Conservation (phyloP, 1,140 invertebrate genomes). For the Euborellia annulipes region DNA sequence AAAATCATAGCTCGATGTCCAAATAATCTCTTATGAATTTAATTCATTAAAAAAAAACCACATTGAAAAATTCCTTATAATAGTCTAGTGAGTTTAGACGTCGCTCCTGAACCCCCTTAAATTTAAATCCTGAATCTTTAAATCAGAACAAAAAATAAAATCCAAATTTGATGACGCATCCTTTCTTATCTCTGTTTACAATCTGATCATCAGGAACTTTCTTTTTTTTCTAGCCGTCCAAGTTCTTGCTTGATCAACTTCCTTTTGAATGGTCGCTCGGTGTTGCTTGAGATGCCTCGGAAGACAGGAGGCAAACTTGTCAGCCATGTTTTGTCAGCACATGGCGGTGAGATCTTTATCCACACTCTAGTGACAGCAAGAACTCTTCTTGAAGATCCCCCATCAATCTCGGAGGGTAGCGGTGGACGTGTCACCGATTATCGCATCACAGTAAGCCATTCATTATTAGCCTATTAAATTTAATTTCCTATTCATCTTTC, state of each 20-base stretch:
- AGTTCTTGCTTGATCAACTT: constrained; percentile 95
- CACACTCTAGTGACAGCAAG: constrained; percentile 73
- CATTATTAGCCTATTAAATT: too few relatives aligned
- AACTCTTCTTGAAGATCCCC: constrained; percentile 85
- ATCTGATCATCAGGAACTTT: constrained; percentile 4
- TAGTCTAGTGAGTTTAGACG: too few relatives aligned
- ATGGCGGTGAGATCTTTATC: constrained; percentile 92
- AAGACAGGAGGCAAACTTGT: constrained; percentile 76
- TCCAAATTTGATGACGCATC: too few relatives aligned
- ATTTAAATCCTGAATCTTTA: too few relatives aligned
- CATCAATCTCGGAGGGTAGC: constrained; percentile 83
- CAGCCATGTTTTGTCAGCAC: constrained; percentile 82
- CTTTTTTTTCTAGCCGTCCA: constrained; percentile 42
- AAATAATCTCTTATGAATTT: too few relatives aligned
- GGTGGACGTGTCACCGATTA: constrained; percentile 91
- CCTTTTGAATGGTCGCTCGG: constrained; percentile 78
- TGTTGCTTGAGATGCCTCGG: constrained; percentile 85
- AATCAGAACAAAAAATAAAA: too few relatives aligned
- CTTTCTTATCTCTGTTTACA: not conserved
- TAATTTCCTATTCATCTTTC: too few relatives aligned
- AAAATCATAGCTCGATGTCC: too few relatives aligned
- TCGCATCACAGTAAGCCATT: constrained; percentile 37
- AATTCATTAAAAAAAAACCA: too few relatives aligned
- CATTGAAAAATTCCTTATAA: too few relatives aligned
- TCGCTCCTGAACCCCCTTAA: too few relatives aligned